These are phyloP conservation scores for Cephus sareptanus DNA, from an alignment of 2,888 invertebrate species.

Conservation along the genomic window DNA sequence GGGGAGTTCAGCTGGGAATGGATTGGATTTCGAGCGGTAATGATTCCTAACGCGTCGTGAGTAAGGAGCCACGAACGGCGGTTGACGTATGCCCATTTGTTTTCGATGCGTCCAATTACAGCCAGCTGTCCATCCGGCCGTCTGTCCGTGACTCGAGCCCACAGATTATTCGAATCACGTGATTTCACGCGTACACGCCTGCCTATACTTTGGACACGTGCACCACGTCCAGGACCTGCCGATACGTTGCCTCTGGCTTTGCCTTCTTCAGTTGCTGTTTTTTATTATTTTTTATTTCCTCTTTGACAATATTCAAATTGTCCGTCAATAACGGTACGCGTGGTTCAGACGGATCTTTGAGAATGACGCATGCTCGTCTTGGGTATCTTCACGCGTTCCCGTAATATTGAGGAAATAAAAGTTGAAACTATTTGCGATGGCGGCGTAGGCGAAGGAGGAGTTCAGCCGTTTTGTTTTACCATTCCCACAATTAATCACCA, in stretches of 20 bases:
- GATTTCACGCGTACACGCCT: conserved; percentile 37
- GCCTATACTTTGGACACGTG: not conserved
- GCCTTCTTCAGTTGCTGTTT: not conserved
- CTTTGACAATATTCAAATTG: not conserved
- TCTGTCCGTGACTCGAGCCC: conserved; percentile 27
- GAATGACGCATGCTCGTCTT: not conserved
- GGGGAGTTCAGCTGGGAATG: not conserved
- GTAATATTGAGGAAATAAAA: not conserved
- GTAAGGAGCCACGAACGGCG: conserved; percentile 9
- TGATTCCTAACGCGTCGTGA: conserved; percentile 9
- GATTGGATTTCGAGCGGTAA: conserved; percentile 6
- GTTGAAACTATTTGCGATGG: not conserved
- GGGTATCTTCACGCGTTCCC: not conserved
- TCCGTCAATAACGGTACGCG: conserved; percentile 19
- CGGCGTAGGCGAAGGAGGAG: conserved; percentile 17
- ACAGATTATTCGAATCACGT: conserved; percentile 37
- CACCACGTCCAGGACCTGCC: not conserved
- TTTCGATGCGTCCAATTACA: conserved; percentile 34
- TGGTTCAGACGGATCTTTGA: not conserved
- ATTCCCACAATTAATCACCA: conserved; percentile 41
- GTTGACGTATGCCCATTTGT: conserved; percentile 23
- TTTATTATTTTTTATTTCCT: not conserved
- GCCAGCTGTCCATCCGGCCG: conserved; percentile 25
- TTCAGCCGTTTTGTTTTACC: conserved; percentile 17
- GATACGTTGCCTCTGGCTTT: not conserved